Conservation (phyloP, 1,140 invertebrate species). For the Branchinecta lynchi region DNA sequence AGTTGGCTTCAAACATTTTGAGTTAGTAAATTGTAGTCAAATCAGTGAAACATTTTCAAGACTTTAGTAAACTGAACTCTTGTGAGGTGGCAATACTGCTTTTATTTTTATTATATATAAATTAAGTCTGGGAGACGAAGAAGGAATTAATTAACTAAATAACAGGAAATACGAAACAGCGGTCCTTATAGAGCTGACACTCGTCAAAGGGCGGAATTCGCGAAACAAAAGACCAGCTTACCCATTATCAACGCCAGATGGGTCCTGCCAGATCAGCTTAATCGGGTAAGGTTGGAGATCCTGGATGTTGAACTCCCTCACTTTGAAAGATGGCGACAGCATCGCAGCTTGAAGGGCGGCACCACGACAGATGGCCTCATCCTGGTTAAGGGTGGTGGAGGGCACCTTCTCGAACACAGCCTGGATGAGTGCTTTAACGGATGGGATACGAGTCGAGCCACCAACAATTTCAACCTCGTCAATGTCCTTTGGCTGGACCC, state of each 20-base stretch:
- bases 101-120: too few species aligned
- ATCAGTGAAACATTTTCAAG: too few species aligned
- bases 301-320: constrained; percentile 80
- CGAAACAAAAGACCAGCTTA: constrained; percentile 22
- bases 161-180: too few species aligned
- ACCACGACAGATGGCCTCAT: constrained; percentile 89
- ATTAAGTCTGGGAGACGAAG: too few species aligned
- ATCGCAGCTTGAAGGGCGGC: constrained; percentile 95
- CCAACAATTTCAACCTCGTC: constrained; percentile 91
- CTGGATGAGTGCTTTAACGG: constrained; percentile 74
- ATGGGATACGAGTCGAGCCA: constrained; percentile 82
- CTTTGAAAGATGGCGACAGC: constrained; percentile 85
- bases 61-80: too few species aligned
- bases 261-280: constrained; percentile 65
- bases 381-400: constrained; percentile 92
- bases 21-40: too few species aligned
- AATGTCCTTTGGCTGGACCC: constrained; percentile 66
- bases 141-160: too few species aligned
- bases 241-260: constrained; percentile 44
- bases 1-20: too few species aligned
- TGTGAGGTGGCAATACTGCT: too few species aligned
- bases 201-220: not conserved
- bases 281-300: constrained; percentile 87
- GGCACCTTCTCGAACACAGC: constrained; percentile 71
- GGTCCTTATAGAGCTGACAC: too few species aligned